These are phyloP conservation scores for Orgyia antiqua DNA, from an alignment of 2,888 invertebrate genomes.

Conservation along the genomic window DNA sequence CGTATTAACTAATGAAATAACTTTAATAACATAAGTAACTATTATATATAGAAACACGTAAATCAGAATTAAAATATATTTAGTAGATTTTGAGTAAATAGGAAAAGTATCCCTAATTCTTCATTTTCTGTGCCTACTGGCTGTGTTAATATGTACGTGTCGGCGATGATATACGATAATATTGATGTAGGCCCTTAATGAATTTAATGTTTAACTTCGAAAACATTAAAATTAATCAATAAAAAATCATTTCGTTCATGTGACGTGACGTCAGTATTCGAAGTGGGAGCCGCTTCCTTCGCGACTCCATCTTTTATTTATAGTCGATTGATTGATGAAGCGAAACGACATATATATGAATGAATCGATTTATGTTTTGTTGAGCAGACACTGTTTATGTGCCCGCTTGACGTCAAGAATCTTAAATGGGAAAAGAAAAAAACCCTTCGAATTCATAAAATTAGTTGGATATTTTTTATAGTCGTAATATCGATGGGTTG, in stretches of 20 bases:
- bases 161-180: no score
- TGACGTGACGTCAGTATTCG: slow-evolving; percentile 55
- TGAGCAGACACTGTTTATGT: slow-evolving; percentile 55
- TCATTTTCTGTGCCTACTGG: no score
- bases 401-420: slow-evolving; percentile 62
- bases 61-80: no score
- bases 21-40: no score
- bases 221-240: slow-evolving; percentile 12
- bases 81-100: no score
- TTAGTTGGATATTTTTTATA: slow-evolving; percentile 17
- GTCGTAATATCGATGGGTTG: slow-evolving; percentile 4
- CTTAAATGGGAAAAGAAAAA: slow-evolving; percentile 44
- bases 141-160: no score
- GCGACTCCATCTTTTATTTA: slow-evolving; percentile 67
- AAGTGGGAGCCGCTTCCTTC: slow-evolving; percentile 49
- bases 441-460: slow-evolving; percentile 34
- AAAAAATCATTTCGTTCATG: slow-evolving; percentile 29
- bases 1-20: no score
- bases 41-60: no score
- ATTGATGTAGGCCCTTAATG: no score
- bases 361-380: slow-evolving; percentile 68
- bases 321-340: slow-evolving; percentile 66
- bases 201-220: slow-evolving; percentile 2
- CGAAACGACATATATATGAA: slow-evolving; percentile 61
- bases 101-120: no score